A percentile compares a stretch with the other conserved stretches of the same genome.
Evolutionary conservation across 2,113 vertebrate species (phyloP).

Genomic region (Mus spicilegus): DNA sequence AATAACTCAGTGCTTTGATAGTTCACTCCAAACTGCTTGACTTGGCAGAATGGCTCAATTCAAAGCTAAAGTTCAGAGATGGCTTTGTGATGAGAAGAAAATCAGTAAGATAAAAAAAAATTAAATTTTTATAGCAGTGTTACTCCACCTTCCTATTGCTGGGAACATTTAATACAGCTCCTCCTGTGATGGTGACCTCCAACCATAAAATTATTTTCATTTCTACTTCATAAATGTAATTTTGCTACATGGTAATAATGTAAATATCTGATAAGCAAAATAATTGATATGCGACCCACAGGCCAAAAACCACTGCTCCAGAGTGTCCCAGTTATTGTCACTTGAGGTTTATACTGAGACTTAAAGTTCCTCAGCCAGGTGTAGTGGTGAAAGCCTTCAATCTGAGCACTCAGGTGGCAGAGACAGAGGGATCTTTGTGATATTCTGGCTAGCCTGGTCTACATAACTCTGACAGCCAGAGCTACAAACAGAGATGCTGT

Average conservation of each 20-base stretch:
- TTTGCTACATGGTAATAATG: background rate
- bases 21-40: background rate
- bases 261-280: background rate
- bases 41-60: slow-evolving; percentile 6
- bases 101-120: slow-evolving; percentile 14
- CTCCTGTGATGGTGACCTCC: background rate
- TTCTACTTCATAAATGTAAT: background rate
- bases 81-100: background rate
- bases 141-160: background rate
- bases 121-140: background rate
- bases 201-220: background rate
- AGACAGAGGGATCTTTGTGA: background rate
- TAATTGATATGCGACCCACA: background rate
- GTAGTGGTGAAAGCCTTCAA: background rate
- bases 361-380: background rate
- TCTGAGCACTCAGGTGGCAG: too few species aligned
- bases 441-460: background rate
- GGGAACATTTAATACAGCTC: background rate
- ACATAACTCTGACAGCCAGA: background rate
- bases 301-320: background rate
- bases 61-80: slow-evolving; percentile 10
- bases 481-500: background rate
- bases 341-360: background rate
- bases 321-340: background rate
- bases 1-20: background rate